phyloP scores from a whole-genome alignment of 2,113 vertebrate species.

The Brachirus orientalis region DNA sequence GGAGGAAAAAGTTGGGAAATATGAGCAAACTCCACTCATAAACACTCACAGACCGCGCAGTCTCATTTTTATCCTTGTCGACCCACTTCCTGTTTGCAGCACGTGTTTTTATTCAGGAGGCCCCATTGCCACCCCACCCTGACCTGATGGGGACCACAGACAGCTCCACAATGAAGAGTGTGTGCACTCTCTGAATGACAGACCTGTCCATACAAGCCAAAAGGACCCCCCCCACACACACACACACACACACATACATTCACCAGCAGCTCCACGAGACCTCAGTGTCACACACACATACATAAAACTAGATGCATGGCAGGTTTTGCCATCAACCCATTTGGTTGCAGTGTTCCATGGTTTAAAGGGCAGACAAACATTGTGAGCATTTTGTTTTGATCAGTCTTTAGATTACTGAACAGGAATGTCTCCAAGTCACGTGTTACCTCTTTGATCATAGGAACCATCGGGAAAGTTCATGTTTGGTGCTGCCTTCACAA shows the following conservation, averaged over 20 bases:
- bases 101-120: conserved; percentile 72
- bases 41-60: conserved; percentile 28
- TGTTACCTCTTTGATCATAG: conserved; percentile 10
- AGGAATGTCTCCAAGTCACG: conserved; percentile 31
- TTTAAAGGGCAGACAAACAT: conserved; percentile 28
- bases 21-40: conserved; percentile 24
- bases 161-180: conserved; percentile 70
- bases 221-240: conserved; percentile 15
- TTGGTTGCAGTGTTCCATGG: conserved; percentile 53
- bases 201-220: conserved; percentile 72
- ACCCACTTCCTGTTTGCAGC: conserved; percentile 71
- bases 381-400: conserved; percentile 33
- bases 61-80: conserved; percentile 56
- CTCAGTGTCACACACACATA: conserved; percentile 32
- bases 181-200: conserved; percentile 72
- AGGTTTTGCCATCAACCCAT: conserved; percentile 52
- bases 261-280: too few species aligned
- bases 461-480: background rate
- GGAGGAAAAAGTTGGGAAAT: conserved; percentile 1
- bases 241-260: conserved; percentile 13
- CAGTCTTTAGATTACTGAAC: conserved; percentile 46
- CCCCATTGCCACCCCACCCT: conserved; percentile 63
- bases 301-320: conserved; percentile 47
- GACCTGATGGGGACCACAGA: conserved; percentile 59
- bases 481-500: too few species aligned